Percentiles rank a stretch among this genome's conserved stretches.
phyloP scores from a whole-genome alignment of 2,113 vertebrate genomes.

The human (Homo sapiens) region GRCh38 chr5:82020501-82021000 shows the following conservation, averaged over 20 bases:
- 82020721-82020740: background rate
- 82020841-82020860: background rate
- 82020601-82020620: background rate
- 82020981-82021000: background rate
- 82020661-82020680: background rate
- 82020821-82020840: background rate
- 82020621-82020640: background rate
- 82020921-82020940: background rate
- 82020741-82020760: background rate
- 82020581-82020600: background rate
- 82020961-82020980: background rate
- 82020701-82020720: background rate
- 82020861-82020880: background rate
- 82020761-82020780: background rate
- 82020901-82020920: background rate
- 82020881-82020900: background rate
- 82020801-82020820: background rate
- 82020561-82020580: background rate
- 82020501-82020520: background rate
- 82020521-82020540: background rate
- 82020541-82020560: background rate
- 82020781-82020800: background rate
- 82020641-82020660: background rate
- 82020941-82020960: background rate
- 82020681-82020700: background rate